Evolutionary conservation across 2,113 vertebrate genomes (phyloP).

Genomic region (Nycticorax nycticorax): DNA sequence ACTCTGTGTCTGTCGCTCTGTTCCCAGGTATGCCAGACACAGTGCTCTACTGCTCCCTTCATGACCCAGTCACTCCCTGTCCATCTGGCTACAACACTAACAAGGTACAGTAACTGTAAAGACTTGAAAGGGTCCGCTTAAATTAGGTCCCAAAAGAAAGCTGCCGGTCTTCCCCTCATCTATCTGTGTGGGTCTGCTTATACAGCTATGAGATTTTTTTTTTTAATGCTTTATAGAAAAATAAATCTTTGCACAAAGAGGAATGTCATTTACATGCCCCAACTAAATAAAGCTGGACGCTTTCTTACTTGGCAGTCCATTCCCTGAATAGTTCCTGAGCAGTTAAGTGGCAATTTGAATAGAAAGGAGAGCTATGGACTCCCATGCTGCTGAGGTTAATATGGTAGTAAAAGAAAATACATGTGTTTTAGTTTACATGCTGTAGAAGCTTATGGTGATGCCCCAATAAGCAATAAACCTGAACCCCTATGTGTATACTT

Average conservation of each 20-base stretch:
- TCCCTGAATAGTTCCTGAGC: neutral
- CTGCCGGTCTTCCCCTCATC: neutral
- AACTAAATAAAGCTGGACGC: neutral
- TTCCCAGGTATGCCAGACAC: constrained; percentile 86
- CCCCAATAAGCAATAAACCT: neutral
- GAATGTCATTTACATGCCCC: neutral
- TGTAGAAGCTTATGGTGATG: neutral
- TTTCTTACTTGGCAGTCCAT: neutral
- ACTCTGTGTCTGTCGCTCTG: neutral
- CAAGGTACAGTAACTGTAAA: constrained; percentile 80
- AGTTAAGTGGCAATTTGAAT: neutral
- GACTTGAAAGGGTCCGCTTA: neutral
- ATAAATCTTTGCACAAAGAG: neutral
- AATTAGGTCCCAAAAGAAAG: neutral
- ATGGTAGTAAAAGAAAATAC: neutral
- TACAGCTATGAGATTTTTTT: neutral
- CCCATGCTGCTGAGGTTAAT: neutral
- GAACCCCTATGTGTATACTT: neutral
- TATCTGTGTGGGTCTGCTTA: neutral
- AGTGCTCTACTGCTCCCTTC: constrained; percentile 88
- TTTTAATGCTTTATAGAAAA: neutral
- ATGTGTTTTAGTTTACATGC: neutral
- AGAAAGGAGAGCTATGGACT: neutral
- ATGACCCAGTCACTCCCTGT: constrained; percentile 79
- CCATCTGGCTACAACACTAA: constrained; percentile 89